Evolutionary conservation across 1,140 invertebrate genomes (phyloP), one percentile per base, ranked within the genome.

Genomic region (Pectinophora gossypiella): DNA sequence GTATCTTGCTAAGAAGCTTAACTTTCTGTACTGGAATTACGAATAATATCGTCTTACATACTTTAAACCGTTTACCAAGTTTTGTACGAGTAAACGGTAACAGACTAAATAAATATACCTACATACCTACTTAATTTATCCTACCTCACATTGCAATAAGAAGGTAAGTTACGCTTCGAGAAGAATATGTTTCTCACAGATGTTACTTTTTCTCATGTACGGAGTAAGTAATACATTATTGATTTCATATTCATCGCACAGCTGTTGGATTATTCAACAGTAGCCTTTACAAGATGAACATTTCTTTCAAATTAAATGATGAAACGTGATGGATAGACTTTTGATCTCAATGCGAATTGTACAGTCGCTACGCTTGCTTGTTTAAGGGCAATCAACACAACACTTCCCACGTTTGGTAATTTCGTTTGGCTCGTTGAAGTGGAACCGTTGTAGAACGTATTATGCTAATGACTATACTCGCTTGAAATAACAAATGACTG

Each of bases 161-260:
- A n/a, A n/a, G n/a, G n/a, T n/a, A n/a, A n/a, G n/a, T n/a, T n/a
- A n/a, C n/a, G n/a, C n/a, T n/a, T n/a, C n/a, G n/a, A n/a, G n/a
- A n/a, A n/a, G n/a, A n/a, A n/a, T n/a, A n/a, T n/a, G 27, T 32
- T 3, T 12, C n/a, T 1, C 27, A 9, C 27, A 32, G 9, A 9
- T 32, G 27, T 32, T 32, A 9, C 27, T 2, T 32, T n/a, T 32
- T 32, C 9, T 32, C 27, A 12, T 32, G 27, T 32, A n/a, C 27
- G 9, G 9, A 32, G 27, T 32, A n/a, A n/a, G 23, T 27, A 12
- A 6, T 27, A 18, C 36, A 40, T 40, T 40, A 40, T 40, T 40
- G 36, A 40, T 40, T 40, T 40, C 36, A 40, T 40, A 40, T 40
- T 40, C 36, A 40, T 40, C 36, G 36, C 36, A 15, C 36, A 40